phyloP scores from a whole-genome alignment of 1,140 invertebrate genomes.

The Cryptotermes secundus region DNA sequence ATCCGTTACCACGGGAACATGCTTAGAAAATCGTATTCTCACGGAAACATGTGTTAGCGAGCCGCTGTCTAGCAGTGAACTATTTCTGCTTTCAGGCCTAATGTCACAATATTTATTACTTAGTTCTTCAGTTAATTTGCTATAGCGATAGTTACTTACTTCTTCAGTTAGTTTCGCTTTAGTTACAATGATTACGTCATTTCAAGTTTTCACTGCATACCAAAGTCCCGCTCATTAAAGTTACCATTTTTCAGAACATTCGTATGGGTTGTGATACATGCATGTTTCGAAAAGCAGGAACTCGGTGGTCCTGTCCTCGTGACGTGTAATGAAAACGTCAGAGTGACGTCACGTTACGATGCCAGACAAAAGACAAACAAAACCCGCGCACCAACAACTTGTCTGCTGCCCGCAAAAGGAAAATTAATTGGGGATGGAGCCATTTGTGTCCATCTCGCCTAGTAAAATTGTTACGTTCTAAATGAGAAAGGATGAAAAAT shows the following conservation, averaged over 20 bases:
- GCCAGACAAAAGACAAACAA: slow-evolving; percentile 2
- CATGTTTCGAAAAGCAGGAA: not conserved
- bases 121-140: too few species aligned
- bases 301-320: not conserved
- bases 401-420: not conserved
- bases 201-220: too few species aligned
- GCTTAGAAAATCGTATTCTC: too few species aligned
- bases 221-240: not conserved
- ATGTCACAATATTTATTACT: too few species aligned
- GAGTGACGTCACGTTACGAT: not conserved
- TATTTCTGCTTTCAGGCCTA: too few species aligned
- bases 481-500: slow-evolving; percentile 20
- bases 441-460: not conserved
- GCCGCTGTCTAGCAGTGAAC: too few species aligned
- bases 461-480: not conserved
- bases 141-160: too few species aligned
- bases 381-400: not conserved
- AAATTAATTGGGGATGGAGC: not conserved
- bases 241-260: not conserved
- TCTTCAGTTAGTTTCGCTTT: too few species aligned
- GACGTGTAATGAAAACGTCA: slow-evolving; percentile 10
- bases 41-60: too few species aligned
- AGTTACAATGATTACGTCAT: too few species aligned
- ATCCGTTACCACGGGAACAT: too few species aligned
- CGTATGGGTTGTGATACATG: not conserved